Percentiles rank a stretch among this genome's conserved stretches.
phyloP scores from a whole-genome alignment of 1,140 invertebrate genomes.

The Dinothrombium tinctorium region DNA sequence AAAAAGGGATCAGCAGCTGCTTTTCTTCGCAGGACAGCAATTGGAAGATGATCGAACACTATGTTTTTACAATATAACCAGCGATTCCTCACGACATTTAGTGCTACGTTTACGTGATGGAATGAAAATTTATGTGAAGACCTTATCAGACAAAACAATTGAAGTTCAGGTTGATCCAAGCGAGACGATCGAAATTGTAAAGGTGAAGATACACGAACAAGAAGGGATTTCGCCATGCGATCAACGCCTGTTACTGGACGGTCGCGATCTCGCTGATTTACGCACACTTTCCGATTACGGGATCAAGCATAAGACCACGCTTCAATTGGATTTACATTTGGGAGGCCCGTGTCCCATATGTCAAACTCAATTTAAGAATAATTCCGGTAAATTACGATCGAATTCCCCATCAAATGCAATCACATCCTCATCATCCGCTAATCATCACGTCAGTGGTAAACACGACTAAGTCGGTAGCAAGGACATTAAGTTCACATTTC shows the following conservation, averaged over 20 bases:
- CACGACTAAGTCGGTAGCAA: too few species aligned
- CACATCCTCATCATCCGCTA: too few species aligned
- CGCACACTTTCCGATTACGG: constrained; percentile 33
- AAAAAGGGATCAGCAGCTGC: neutral
- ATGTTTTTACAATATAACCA: neutral
- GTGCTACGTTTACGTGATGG: constrained; percentile 1
- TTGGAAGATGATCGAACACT: constrained; percentile 1
- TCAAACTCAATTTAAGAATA: constrained; percentile 3
- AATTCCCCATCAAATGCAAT: too few species aligned
- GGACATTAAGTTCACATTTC: too few species aligned
- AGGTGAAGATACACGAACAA: constrained; percentile 59
- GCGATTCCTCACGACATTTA: neutral
- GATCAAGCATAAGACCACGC: constrained; percentile 39
- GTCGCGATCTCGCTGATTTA: constrained; percentile 27
- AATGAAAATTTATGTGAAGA: constrained; percentile 18
- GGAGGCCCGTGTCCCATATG: constrained; percentile 18
- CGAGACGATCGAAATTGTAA: constrained; percentile 81
- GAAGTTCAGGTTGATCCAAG: constrained; percentile 30
- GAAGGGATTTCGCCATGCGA: constrained; percentile 27
- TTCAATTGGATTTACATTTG: constrained; percentile 21
- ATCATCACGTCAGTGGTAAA: too few species aligned
- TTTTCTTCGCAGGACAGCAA: too few species aligned
- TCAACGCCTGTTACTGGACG: constrained; percentile 28
- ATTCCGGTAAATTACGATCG: too few species aligned
- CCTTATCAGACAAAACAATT: constrained; percentile 34